phyloP scores from a whole-genome alignment of 2,113 vertebrate genomes.

The Callopanchax toddi region DNA sequence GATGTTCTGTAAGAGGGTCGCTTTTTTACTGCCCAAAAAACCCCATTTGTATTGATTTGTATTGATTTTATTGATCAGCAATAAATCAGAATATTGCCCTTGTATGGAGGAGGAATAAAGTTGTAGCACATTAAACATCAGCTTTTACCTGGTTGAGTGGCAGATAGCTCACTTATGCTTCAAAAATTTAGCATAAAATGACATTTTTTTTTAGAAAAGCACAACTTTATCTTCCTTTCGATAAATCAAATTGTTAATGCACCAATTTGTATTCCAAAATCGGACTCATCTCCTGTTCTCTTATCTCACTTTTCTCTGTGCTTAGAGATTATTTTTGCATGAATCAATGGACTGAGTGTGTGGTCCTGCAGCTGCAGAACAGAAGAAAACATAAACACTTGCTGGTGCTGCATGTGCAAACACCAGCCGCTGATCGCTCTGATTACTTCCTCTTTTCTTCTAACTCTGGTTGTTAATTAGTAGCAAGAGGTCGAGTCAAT shows the following conservation, averaged over 20 bases:
- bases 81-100: too few species aligned
- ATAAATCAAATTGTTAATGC: background rate
- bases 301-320: conserved; percentile 2
- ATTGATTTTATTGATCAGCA: conserved; percentile 16
- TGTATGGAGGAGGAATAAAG: too few species aligned
- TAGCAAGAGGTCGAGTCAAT: conserved; percentile 11
- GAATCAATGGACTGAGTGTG: background rate
- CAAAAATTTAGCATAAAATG: background rate
- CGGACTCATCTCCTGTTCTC: background rate
- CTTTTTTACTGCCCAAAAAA: too few species aligned
- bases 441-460: conserved; percentile 22
- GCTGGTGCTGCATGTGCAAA: background rate
- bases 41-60: too few species aligned
- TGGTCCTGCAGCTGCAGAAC: conserved; percentile 2
- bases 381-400: conserved; percentile 1
- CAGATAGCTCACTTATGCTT: background rate
- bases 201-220: background rate
- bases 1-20: conserved; percentile 29
- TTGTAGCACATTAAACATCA: too few species aligned
- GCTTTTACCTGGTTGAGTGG: too few species aligned
- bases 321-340: background rate
- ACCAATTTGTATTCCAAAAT: conserved; percentile 4
- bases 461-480: conserved; percentile 29
- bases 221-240: background rate
- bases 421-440: conserved; percentile 17